Conservation (phyloP, 2,797 vertebrate species). For the Tympanoctomys barrerae region DNA sequence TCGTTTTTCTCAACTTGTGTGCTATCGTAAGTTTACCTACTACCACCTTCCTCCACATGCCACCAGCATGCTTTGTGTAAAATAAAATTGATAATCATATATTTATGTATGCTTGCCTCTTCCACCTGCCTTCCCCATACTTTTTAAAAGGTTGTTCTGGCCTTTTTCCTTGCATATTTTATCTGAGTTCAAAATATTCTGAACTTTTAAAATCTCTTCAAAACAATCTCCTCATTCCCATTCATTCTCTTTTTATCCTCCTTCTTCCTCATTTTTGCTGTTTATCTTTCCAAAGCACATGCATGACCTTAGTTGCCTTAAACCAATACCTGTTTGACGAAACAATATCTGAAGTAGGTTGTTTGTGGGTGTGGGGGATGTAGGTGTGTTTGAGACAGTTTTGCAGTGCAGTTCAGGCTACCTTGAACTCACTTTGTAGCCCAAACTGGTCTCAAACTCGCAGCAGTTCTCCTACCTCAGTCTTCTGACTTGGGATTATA, state of each 20-base stretch:
- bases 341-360: not conserved
- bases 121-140: not conserved
- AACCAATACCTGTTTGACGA: constrained; percentile 6
- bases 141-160: constrained; percentile 6
- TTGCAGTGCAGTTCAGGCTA: not conserved
- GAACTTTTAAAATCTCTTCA: not conserved
- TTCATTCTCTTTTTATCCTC: constrained; percentile 37
- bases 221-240: not conserved
- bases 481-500: not conserved
- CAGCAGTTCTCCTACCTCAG: not conserved
- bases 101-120: not conserved
- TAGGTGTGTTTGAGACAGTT: not conserved
- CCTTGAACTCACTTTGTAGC: not conserved
- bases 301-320: not conserved
- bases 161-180: not conserved
- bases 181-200: constrained; percentile 17
- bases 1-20: constrained; percentile 38
- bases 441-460: not conserved
- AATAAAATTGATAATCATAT: not conserved
- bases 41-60: not conserved
- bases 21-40: not conserved
- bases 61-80: constrained; percentile 5
- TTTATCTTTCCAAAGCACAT: constrained; percentile 43
- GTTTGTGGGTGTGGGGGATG: not conserved
- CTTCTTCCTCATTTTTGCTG: constrained; percentile 10